Evolutionary conservation across 2,888 invertebrate genomes (phyloP).

Genomic region (Caradrina kadenii): DNA sequence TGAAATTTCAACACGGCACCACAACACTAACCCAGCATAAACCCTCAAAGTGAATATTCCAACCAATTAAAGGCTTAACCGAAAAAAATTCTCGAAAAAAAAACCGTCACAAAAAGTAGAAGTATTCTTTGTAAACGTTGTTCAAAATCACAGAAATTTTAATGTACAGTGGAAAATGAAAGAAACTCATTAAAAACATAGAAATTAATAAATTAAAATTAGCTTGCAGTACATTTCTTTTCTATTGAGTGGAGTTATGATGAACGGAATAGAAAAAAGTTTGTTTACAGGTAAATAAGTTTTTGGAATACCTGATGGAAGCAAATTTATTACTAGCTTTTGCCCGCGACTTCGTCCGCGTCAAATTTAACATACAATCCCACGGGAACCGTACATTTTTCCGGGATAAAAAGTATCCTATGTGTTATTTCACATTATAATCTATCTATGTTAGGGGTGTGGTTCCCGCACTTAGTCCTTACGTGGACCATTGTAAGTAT

Average conservation of each 20-base stretch:
- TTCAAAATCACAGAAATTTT: conserved; percentile 29
- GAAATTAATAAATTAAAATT: conserved; percentile 20
- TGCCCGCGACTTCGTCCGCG: too few species aligned
- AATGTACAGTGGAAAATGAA: conserved; percentile 11
- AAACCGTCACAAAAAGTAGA: conserved; percentile 40
- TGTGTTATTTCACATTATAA: too few species aligned
- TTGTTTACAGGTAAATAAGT: conserved; percentile 2
- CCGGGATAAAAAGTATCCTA: too few species aligned
- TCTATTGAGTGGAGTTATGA: conserved; percentile 14
- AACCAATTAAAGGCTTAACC: conserved; percentile 77
- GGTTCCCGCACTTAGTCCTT: too few species aligned
- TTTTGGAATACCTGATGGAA: too few species aligned
- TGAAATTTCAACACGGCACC: neutral
- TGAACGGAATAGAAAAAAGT: conserved; percentile 3
- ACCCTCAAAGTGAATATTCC: conserved; percentile 68
- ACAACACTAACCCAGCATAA: conserved; percentile 48
- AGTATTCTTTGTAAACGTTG: conserved; percentile 35
- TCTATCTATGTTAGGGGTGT: too few species aligned
- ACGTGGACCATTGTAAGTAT: too few species aligned
- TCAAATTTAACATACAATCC: too few species aligned
- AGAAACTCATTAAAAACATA: conserved; percentile 12
- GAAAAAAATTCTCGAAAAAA: conserved; percentile 45
- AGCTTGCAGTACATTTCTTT: conserved; percentile 4
- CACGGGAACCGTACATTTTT: too few species aligned
- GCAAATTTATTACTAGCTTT: too few species aligned